Base-by-base conservation (phyloP, 2,797 vertebrate species). In the Enteromius fasciolatus region DNA sequence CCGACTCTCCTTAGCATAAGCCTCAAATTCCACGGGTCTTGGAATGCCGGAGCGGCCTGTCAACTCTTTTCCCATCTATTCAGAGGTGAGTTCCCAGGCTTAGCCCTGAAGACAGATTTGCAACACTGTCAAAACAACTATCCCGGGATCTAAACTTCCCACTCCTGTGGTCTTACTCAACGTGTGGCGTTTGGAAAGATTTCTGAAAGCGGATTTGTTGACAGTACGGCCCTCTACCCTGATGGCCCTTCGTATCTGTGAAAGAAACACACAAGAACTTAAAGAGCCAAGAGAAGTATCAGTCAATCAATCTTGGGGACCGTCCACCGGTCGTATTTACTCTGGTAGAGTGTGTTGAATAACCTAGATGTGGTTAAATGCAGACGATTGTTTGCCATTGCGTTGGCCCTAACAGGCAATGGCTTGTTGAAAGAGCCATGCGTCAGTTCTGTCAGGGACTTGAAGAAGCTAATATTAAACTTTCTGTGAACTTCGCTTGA, bases 31-130 rank as follows among this genome's bases (percentile, higher is more conserved):
- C 92, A 83, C 69, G 73, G 84, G 76, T 73, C 87, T 90, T 90
- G 87, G 92, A 93, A 93, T 90, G 89, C 90, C 89, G 84, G 84
- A 87, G 89, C 12, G 12, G 25, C 89, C 89, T 92, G 90, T 92
- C 91, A 92, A 81, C 84, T 77, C 87, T 87, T 89, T 91, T 92
- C 88, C 91, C 90, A 87, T 81, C 85, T 80, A 87, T 89, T 88
- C 88, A 91, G 89, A 81, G 86, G 86, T 72, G 86, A 73, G 89
- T 91, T 93, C 90, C 92, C 85, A 85, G 84, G 66, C 50, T 87
- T 44, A 84, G 86, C 82, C 86, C 87, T 66, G 77, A 83, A 89
- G 90, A 90, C 89, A 89, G 89, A 88, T 87, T 86, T 88, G 87
- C 54, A 87, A 89, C 79, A 85, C 87, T 87, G 89, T 90, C 89